Evolutionary conservation across 2,888 invertebrate genomes (phyloP).

Genomic region (Pollenia angustigena): DNA sequence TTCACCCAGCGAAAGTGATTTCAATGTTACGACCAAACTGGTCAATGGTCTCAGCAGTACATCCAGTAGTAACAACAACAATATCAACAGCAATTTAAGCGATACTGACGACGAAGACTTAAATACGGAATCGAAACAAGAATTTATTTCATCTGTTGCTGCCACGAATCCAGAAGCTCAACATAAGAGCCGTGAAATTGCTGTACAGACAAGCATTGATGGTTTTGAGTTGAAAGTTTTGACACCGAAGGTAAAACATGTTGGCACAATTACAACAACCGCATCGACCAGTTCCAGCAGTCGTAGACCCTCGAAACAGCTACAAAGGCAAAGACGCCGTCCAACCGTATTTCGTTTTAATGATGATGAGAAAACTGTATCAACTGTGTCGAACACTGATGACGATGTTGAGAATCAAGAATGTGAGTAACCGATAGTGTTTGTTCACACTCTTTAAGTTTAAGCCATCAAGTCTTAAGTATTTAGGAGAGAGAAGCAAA

Average conservation of each 20-base stretch:
- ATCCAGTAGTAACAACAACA: constrained; percentile 26
- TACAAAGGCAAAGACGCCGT: constrained; percentile 68
- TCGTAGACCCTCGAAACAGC: constrained; percentile 75
- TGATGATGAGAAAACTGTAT: constrained; percentile 82
- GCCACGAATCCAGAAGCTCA: constrained; percentile 45
- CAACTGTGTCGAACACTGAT: constrained; percentile 82
- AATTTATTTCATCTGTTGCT: neutral
- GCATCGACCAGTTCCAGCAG: constrained; percentile 77
- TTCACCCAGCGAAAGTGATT: constrained; percentile 65
- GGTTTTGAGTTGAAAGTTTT: constrained; percentile 80
- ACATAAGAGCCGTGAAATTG: constrained; percentile 79
- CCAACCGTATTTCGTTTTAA: constrained; percentile 77
- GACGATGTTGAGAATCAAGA: constrained; percentile 80
- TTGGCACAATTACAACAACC: constrained; percentile 77
- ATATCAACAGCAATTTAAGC: constrained; percentile 43
- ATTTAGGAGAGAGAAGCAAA: too few species aligned
- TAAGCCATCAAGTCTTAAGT: too few species aligned
- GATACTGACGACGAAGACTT: constrained; percentile 72
- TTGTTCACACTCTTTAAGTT: too few species aligned
- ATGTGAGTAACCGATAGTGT: constrained; percentile 76
- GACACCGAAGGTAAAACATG: constrained; percentile 77
- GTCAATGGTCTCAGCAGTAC: constrained; percentile 68
- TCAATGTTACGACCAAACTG: constrained; percentile 61
- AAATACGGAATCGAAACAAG: constrained; percentile 65
- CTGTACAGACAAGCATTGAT: constrained; percentile 83